phyloP scores from a whole-genome alignment of 2,797 vertebrate genomes.

The Rhinella marina region DNA sequence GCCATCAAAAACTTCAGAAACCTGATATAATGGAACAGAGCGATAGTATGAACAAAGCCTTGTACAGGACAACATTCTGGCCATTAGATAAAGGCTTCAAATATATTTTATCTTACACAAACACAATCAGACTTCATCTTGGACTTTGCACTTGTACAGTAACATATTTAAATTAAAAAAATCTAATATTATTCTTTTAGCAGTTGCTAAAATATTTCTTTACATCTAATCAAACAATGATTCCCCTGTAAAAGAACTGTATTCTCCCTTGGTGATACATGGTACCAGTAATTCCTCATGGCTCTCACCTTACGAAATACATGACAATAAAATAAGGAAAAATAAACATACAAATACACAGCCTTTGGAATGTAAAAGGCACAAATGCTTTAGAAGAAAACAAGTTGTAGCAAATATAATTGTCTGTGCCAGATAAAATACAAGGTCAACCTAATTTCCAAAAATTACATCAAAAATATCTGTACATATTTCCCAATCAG shows the following conservation, averaged over 20 bases:
- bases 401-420: slow-evolving; percentile 38
- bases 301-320: neutral
- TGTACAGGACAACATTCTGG: neutral
- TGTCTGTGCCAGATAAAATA: neutral
- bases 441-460: slow-evolving; percentile 20
- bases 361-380: slow-evolving; percentile 39
- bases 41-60: neutral
- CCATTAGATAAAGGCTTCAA: neutral
- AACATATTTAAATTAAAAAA: neutral
- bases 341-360: slow-evolving; percentile 2
- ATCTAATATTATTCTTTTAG: neutral
- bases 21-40: neutral
- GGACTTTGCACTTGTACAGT: neutral
- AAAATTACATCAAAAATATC: slow-evolving; percentile 52
- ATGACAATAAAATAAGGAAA: neutral
- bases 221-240: neutral
- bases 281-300: neutral
- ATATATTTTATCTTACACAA: neutral
- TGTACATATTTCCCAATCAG: slow-evolving; percentile 42
- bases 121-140: neutral
- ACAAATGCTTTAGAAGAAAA: slow-evolving; percentile 31
- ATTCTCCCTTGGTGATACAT: neutral
- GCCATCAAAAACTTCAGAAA: neutral
- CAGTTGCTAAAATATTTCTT: neutral
- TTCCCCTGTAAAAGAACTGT: neutral